Base-by-base conservation (phyloP, 2,113 vertebrate species). In the Brienomyrus longianalis region DNA sequence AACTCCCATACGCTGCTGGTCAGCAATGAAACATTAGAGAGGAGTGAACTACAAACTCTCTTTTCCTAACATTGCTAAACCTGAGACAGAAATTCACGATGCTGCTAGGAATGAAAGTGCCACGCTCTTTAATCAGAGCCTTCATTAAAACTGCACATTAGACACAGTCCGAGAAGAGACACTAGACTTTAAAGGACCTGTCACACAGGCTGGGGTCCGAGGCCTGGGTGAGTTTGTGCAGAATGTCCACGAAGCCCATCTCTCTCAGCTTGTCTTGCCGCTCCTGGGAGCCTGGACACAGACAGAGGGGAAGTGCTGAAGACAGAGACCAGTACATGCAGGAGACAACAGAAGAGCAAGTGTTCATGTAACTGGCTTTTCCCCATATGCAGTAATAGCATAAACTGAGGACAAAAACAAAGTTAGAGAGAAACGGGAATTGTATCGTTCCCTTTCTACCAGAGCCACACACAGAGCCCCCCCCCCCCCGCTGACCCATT, bases 201-300 rank as follows among this genome's bases (percentile, higher is more conserved):
- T 99, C 98, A 93, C 97, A 97, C 91, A 99, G 98, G 95, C 97
- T 99, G 91, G 97, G 95, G 94, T 99, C 98, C 3, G 97, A 94
- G 52, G 97, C 97, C 94, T 98, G 98, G 92, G 97, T 97, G 91
- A 99, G 95, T 94, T 99, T 99, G 94, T 99, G 98, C 92, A 99
- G 95, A 93, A 99, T 97, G 94, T 99, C 98, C 90, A 99, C 98
- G 70, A 99, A 98, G 93, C 98, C 98, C 95, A 99, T 97, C 93
- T 99, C 98, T 93, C 97, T 97, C 90, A 99, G 96, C 93, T 99
- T 99, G 94, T 99, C 98, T 88, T 99, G 98, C 50, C 98, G 97
- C 90, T 98, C 98, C 94, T 99, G 98, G 92, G 98, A 99, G 92
- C 98, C 98, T 99, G 91, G 77, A 93, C 91, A 51, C 90, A 90